Conservation (phyloP, 1,140 invertebrate genomes). For the Platyscapa corneri region DNA sequence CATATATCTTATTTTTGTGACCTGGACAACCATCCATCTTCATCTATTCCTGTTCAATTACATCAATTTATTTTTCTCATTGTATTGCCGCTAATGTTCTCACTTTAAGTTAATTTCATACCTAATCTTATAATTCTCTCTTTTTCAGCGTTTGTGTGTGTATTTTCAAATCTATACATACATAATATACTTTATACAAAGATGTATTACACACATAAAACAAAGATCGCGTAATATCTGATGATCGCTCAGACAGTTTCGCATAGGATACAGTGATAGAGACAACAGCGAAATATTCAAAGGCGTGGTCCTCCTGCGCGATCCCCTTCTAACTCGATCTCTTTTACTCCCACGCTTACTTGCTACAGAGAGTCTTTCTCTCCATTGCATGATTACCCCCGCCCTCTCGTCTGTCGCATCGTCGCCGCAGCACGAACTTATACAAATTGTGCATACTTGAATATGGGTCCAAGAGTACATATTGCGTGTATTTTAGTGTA, state of each 20-base stretch:
- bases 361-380: not conserved
- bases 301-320: conserved; percentile 41
- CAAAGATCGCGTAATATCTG: not conserved
- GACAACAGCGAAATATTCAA: not conserved
- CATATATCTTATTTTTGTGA: not conserved
- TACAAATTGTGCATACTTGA: not conserved
- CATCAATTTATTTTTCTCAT: not conserved
- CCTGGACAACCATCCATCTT: not conserved
- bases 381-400: not conserved
- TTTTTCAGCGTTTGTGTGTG: not conserved
- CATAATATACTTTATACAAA: not conserved
- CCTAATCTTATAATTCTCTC: not conserved
- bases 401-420: not conserved
- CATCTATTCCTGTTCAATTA: not conserved
- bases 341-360: not conserved
- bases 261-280: not conserved
- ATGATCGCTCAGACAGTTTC: not conserved
- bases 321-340: not conserved
- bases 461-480: not conserved
- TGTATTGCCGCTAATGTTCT: not conserved
- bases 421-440: not conserved
- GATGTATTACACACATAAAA: not conserved
- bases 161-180: too few species aligned
- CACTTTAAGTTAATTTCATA: not conserved
- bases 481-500: not conserved